phyloP scores from a whole-genome alignment of 2,113 vertebrate genomes.

The Psephotus haematonotus region DNA sequence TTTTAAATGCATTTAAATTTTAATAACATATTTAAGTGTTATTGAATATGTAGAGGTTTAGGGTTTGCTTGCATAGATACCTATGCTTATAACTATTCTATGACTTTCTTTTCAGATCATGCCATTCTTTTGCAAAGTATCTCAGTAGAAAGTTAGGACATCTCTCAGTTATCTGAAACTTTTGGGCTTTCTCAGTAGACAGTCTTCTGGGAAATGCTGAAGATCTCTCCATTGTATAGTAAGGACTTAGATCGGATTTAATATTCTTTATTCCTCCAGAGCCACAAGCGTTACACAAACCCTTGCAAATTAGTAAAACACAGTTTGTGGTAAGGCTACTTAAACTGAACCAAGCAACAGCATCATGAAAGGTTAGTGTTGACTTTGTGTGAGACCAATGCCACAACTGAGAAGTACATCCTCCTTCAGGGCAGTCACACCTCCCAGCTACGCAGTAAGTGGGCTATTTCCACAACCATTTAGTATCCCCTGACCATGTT shows the following conservation, averaged over 20 bases:
- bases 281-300: neutral
- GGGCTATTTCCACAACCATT: neutral
- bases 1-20: neutral
- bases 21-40: neutral
- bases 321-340: neutral
- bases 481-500: fast-evolving
- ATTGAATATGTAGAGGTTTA: neutral
- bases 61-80: neutral
- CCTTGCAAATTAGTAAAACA: neutral
- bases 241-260: neutral
- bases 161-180: neutral
- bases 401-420: neutral
- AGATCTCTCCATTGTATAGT: neutral
- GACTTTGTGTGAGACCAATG: neutral
- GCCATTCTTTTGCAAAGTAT: neutral
- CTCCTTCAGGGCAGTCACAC: neutral
- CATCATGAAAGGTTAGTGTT: neutral
- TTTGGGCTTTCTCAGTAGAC: neutral
- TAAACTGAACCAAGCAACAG: neutral
- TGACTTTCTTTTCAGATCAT: neutral
- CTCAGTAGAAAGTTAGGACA: neutral
- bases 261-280: neutral
- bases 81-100: neutral
- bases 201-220: neutral
- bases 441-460: neutral